A percentile compares a stretch with the other conserved stretches of the same genome.
Conservation (phyloP, 1,140 invertebrate species). For the Nasonia longicornis region DNA sequence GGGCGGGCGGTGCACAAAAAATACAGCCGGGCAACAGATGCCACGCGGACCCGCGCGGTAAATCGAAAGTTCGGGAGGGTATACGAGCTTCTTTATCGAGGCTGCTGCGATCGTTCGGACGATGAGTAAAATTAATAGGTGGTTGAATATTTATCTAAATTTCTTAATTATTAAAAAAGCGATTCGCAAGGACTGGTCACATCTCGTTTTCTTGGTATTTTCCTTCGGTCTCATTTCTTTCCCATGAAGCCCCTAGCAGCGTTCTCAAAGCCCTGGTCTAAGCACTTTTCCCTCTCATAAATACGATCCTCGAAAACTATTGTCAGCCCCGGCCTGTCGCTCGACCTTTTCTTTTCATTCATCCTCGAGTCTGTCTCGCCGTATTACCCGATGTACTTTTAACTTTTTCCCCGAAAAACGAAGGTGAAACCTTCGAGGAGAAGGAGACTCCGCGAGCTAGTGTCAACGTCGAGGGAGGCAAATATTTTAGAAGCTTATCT, state of each 20-base stretch:
- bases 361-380: not conserved
- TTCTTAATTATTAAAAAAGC: not conserved
- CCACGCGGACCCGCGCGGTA: not conserved
- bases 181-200: not conserved
- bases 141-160: not conserved
- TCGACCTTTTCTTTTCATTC: constrained; percentile 27
- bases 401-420: constrained; percentile 28
- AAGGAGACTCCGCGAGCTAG: not conserved
- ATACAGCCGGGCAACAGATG: constrained; percentile 35
- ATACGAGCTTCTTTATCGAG: not conserved
- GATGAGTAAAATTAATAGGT: not conserved
- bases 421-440: not conserved
- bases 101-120: not conserved
- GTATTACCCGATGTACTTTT: constrained; percentile 4
- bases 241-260: constrained; percentile 4
- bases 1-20: not conserved
- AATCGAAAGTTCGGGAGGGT: constrained; percentile 5
- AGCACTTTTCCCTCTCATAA: constrained; percentile 19
- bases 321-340: constrained; percentile 12
- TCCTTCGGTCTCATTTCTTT: constrained; percentile 24
- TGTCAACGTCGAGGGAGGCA: constrained; percentile 1
- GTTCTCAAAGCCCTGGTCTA: constrained; percentile 2
- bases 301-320: constrained; percentile 34
- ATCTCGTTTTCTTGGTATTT: constrained; percentile 26
- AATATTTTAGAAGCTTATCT: constrained; percentile 34